Evolutionary conservation across 1,140 invertebrate species (phyloP), one percentile per base, ranked within the genome.

Genomic region (Macrosteles quadrilineatus): DNA sequence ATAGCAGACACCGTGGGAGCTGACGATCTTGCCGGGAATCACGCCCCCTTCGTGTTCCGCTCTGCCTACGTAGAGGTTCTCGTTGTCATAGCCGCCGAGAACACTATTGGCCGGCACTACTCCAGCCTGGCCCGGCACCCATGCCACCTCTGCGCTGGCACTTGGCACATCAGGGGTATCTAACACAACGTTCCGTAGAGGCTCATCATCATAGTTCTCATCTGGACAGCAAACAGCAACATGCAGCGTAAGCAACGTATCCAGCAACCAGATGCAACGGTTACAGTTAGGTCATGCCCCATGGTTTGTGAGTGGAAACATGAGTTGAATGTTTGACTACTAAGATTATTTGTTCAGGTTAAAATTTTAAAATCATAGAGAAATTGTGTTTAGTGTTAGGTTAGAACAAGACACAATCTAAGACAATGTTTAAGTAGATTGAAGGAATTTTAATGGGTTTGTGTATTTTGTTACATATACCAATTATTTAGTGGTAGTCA

Each of bases 21-120:
- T 83, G 45, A 88, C 84, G 6, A 91, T 79, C 80, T 95, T 95
- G 36, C 93, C 93, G 70, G 92, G 92, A 72, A 94, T 83, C 3
- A 91, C 76, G 50, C 87, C 90, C 31, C 91, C 91, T 75, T 93
- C 88, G 71, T 92, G 89, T 31, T 80, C 77, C 2, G 89, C 90
- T 69, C 92, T 83, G 1, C 87, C 89, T 12, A 95, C 87, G 76
- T 86, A 94, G 32, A 93, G 76, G 9, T 87, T 82, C 78, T 93
- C 92, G 0, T 85, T 88, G 73, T 92, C 90, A 72, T 88, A 84
- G 29, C 92, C 93, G 1, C 89, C 91, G 14, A 86, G 82, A 2
- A 93, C 84, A 2, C 90, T 89, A 65, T 86, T 87, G 0, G 90
- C 85, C 0, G 93, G 91, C 1, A 93, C 78, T 68, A 86, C 82